phyloP scores from a whole-genome alignment of 2,113 vertebrate genomes.

The Dromiciops gliroides region DNA sequence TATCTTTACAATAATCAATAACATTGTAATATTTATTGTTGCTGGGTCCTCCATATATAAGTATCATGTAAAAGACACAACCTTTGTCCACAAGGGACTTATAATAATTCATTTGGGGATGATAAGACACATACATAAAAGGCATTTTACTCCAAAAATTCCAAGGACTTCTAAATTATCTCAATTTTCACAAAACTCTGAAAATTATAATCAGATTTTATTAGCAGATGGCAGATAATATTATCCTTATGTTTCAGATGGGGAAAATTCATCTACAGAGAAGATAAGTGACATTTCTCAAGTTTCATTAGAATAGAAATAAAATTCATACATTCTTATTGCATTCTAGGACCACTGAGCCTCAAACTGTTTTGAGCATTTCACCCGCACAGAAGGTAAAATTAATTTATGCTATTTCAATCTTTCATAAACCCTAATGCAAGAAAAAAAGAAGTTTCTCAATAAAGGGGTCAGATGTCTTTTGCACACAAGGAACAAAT shows the following conservation, averaged over 20 bases:
- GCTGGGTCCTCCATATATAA: neutral
- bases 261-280: neutral
- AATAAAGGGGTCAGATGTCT: neutral
- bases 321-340: neutral
- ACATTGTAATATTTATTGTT: neutral
- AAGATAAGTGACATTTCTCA: neutral
- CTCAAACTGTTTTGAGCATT: neutral
- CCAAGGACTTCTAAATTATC: neutral
- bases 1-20: neutral
- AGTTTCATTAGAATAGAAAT: neutral
- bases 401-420: neutral
- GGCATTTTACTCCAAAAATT: neutral
- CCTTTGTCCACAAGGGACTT: neutral
- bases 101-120: neutral
- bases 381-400: neutral
- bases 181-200: neutral
- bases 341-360: neutral
- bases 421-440: neutral
- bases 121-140: neutral
- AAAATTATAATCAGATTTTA: neutral
- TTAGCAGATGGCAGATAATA: neutral
- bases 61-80: neutral
- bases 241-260: constrained; percentile 17
- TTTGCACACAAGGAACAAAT: neutral
- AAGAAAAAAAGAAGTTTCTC: neutral